phyloP scores from a whole-genome alignment of 1,140 invertebrate genomes.

The Saccostrea cuccullata region DNA sequence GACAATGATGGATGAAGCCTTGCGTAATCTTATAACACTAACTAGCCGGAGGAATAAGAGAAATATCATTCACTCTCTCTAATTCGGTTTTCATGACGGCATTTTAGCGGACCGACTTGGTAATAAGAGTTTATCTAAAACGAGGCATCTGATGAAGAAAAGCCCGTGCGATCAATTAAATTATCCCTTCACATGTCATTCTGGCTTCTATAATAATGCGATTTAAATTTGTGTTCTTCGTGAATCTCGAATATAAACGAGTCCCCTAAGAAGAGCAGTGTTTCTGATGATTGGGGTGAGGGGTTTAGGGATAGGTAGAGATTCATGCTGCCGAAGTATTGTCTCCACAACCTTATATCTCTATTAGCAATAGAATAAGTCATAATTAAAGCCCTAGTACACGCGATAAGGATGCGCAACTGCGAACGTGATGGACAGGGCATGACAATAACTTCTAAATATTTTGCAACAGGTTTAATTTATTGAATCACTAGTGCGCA shows the following conservation, averaged over 20 bases:
- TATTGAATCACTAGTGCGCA: too few species aligned
- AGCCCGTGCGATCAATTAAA: neutral
- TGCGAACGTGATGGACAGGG: too few species aligned
- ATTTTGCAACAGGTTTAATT: too few species aligned
- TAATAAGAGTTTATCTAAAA: constrained; percentile 33
- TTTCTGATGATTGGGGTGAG: neutral
- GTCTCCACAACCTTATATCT: neutral
- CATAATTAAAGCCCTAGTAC: too few species aligned
- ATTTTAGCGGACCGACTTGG: constrained; percentile 14
- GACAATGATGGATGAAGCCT: constrained; percentile 6
- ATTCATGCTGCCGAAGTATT: neutral
- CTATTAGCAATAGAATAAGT: too few species aligned
- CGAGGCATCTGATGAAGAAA: constrained; percentile 23
- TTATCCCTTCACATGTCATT: constrained; percentile 21
- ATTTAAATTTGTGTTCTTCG: constrained; percentile 34
- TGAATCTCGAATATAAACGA: neutral
- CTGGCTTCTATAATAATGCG: neutral
- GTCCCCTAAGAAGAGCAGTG: neutral
- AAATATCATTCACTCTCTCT: constrained; percentile 7
- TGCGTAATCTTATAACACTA: constrained; percentile 24
- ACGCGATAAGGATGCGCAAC: too few species aligned
- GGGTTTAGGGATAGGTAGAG: neutral
- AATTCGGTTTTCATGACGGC: constrained; percentile 28
- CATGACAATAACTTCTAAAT: too few species aligned
- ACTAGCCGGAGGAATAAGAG: constrained; percentile 1